A percentile compares a stretch with the other conserved stretches of the same genome.
Conservation (phyloP, 2,888 invertebrate genomes). For the Vandiemenella viatica region DNA sequence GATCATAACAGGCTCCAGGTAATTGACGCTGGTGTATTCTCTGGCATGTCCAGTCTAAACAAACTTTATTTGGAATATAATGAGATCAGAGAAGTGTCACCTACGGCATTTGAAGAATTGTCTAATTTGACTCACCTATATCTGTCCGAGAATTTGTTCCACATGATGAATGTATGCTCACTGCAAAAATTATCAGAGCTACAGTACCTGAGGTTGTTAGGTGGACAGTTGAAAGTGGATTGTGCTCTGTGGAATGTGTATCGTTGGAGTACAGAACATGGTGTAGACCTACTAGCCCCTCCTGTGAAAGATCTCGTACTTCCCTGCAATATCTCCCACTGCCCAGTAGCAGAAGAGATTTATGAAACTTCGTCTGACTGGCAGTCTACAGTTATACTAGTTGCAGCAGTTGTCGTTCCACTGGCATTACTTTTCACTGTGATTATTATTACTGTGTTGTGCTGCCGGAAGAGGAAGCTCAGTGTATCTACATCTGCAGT, state of each 20-base stretch:
- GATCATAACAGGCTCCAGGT: background rate
- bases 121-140: background rate
- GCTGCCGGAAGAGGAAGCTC: too few relatives aligned
- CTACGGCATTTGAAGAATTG: background rate
- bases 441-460: too few relatives aligned
- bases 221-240: background rate
- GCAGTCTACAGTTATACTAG: too few relatives aligned
- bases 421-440: too few relatives aligned
- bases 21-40: background rate
- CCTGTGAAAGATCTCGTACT: too few relatives aligned
- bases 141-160: background rate
- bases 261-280: slow-evolving; percentile 5
- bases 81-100: background rate
- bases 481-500: too few relatives aligned
- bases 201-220: background rate
- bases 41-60: background rate
- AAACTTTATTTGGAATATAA: background rate
- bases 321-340: too few relatives aligned
- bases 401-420: too few relatives aligned
- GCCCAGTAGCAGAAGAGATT: too few relatives aligned
- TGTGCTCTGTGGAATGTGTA: slow-evolving; percentile 7
- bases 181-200: background rate
- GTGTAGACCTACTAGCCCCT: background rate
- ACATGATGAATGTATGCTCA: background rate
- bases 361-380: too few relatives aligned